phyloP scores from a whole-genome alignment of 2,797 vertebrate genomes.

The Chaetophractus vellerosus region DNA sequence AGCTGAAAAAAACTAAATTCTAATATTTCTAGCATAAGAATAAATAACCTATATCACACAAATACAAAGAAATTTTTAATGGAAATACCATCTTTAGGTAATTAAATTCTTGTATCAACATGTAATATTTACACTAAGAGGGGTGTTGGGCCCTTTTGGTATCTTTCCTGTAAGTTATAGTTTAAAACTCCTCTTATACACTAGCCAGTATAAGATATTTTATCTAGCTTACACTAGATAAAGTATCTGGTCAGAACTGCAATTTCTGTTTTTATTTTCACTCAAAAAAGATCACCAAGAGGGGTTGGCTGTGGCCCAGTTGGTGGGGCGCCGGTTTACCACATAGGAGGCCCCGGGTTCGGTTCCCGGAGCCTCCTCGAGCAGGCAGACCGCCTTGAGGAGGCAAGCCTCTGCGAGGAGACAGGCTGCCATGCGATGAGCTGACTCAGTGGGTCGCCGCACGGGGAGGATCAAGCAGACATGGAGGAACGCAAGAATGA shows the following conservation, averaged over 20 bases:
- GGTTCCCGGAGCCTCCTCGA: too few species aligned
- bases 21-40: background rate
- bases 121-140: background rate
- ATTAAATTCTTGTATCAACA: background rate
- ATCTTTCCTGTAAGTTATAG: slow-evolving; percentile 17
- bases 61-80: background rate
- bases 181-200: background rate
- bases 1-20: slow-evolving; percentile 22
- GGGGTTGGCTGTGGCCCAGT: too few species aligned
- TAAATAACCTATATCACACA: background rate
- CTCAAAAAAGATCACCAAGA: background rate
- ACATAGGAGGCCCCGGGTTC: too few species aligned
- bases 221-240: background rate
- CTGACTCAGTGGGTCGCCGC: too few species aligned
- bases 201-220: background rate
- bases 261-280: slow-evolving; percentile 6
- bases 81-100: slow-evolving; percentile 1
- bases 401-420: too few species aligned
- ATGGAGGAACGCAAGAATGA: too few species aligned
- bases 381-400: too few species aligned
- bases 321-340: too few species aligned
- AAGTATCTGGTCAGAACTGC: background rate
- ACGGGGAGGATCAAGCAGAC: too few species aligned
- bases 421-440: too few species aligned
- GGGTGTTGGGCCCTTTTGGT: background rate